Percentiles rank a stretch among this genome's conserved stretches.
Evolutionary conservation across 1,140 invertebrate genomes (phyloP).

Genomic region (Triops cancriformis): DNA sequence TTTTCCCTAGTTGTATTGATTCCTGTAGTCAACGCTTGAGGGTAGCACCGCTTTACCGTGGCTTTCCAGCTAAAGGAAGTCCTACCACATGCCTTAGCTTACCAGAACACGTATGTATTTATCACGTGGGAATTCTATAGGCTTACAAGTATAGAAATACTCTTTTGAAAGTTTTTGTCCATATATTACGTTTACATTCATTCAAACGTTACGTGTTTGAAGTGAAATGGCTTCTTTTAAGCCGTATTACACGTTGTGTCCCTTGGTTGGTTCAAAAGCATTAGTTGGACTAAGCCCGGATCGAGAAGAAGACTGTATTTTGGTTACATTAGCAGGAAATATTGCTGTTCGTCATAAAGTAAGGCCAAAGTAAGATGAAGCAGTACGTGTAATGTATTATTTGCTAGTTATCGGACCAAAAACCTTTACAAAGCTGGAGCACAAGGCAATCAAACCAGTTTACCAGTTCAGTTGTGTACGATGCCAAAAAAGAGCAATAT

Average conservation of each 20-base stretch:
- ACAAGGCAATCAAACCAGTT: not conserved
- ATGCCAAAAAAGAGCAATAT: not conserved
- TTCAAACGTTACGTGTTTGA: not conserved
- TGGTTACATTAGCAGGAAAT: not conserved
- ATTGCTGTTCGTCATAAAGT: not conserved
- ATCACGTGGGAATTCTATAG: too few species aligned
- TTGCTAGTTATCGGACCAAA: not conserved
- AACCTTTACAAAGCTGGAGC: slow-evolving; percentile 1
- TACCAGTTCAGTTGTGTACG: not conserved
- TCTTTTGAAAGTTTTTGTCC: not conserved
- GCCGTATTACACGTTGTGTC: not conserved
- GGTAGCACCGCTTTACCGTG: too few species aligned
- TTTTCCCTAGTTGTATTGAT: too few species aligned
- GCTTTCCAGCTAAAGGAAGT: too few species aligned
- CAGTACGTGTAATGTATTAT: not conserved
- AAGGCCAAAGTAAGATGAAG: not conserved
- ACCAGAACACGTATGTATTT: too few species aligned
- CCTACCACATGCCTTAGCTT: too few species aligned
- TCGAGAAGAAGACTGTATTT: not conserved
- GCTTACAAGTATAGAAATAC: not conserved
- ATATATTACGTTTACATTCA: not conserved
- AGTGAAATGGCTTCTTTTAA: not conserved
- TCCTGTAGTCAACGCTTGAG: too few species aligned
- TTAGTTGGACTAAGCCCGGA: not conserved
- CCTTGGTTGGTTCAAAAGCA: not conserved